Evolutionary conservation across 2,888 invertebrate species (phyloP).

Genomic region (Synergus laeviventris): DNA sequence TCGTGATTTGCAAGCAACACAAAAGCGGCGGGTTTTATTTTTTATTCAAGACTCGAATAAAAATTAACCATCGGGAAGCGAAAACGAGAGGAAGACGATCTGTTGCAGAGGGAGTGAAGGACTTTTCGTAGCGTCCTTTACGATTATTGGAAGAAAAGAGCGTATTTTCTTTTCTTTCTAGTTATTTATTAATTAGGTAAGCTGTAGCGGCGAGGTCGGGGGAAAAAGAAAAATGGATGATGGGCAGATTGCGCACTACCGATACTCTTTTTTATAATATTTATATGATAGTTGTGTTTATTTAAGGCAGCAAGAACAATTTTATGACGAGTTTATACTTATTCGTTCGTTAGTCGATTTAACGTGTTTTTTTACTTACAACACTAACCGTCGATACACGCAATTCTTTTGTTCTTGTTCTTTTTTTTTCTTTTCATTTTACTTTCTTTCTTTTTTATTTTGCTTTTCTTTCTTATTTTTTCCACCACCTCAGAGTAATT

Average conservation of each 20-base stretch:
- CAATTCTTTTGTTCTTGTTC: constrained; percentile 46
- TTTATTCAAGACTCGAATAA: constrained; percentile 32
- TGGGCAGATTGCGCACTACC: constrained; percentile 37
- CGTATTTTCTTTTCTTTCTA: constrained; percentile 34
- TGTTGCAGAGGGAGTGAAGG: constrained; percentile 32
- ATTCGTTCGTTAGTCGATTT: constrained; percentile 54
- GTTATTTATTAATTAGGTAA: constrained; percentile 35
- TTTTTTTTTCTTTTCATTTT: constrained; percentile 45
- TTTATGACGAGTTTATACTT: constrained; percentile 55
- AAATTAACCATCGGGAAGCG: constrained; percentile 10
- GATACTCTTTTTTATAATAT: constrained; percentile 47
- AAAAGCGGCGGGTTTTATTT: constrained; percentile 4
- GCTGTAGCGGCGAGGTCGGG: constrained; percentile 36
- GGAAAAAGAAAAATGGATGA: constrained; percentile 28
- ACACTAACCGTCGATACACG: constrained; percentile 48
- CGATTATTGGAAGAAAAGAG: constrained; percentile 26
- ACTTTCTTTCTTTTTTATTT: constrained; percentile 46
- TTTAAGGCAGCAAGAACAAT: constrained; percentile 64
- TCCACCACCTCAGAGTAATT: constrained; percentile 21
- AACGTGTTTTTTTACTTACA: constrained; percentile 49
- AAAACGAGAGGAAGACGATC: constrained; percentile 36
- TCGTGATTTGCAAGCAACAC: constrained; percentile 21
- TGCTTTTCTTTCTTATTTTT: constrained; percentile 41
- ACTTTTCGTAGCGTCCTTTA: constrained; percentile 23
- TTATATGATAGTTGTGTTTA: constrained; percentile 50